Conservation (phyloP, 92 coral and sea anemone species). For the Desmophyllum pertusum region DNA sequence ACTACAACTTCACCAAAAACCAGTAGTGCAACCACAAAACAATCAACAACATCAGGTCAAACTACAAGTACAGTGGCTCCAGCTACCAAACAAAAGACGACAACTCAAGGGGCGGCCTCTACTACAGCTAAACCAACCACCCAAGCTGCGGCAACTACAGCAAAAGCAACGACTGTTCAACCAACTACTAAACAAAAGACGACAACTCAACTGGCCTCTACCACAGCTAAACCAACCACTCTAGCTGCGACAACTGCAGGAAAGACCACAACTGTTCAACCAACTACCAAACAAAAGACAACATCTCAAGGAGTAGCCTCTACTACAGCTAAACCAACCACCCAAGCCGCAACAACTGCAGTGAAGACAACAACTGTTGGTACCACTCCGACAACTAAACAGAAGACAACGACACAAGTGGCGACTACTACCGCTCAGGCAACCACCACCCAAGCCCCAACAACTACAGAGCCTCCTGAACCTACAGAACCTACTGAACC, state of each 20-base stretch:
- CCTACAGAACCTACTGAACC: conserved; percentile 41
- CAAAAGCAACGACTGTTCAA: background rate
- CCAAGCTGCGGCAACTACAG: conserved; percentile 16
- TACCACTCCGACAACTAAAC: conserved; percentile 12
- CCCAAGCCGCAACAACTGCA: conserved; percentile 14
- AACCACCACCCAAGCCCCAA: conserved; percentile 30
- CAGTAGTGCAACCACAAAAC: background rate
- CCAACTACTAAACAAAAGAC: conserved; percentile 26
- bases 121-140: conserved; percentile 14
- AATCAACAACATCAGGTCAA: background rate
- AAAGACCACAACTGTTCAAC: background rate
- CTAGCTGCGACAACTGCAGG: background rate
- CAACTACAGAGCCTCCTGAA: conserved; percentile 34
- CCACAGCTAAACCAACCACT: conserved; percentile 27
- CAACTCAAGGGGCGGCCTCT: conserved; percentile 4
- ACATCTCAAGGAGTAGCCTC: conserved; percentile 10
- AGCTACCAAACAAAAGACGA: conserved; percentile 11
- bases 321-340: conserved; percentile 8
- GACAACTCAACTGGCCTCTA: conserved; percentile 13
- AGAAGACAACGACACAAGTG: conserved; percentile 7
- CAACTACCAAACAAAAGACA: background rate
- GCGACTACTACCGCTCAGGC: conserved; percentile 26
- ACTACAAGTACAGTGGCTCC: conserved; percentile 1
- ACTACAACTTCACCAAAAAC: background rate
- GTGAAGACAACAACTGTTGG: background rate